Base-by-base conservation (phyloP, 2,888 invertebrate species). In the Hanleya hanleyi region DNA sequence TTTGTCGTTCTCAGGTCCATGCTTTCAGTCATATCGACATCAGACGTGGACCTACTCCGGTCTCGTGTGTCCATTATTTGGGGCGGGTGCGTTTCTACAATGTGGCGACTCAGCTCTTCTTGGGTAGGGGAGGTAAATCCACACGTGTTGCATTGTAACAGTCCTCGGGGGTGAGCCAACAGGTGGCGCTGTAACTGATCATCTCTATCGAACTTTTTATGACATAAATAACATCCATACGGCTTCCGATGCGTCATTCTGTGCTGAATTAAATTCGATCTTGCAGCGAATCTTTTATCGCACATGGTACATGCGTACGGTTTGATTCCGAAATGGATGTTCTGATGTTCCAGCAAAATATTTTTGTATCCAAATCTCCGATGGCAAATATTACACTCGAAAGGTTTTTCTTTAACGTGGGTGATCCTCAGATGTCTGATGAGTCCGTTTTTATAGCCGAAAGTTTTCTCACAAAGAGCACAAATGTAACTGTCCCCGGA, bases 291-390 rank as follows among this genome's bases (percentile, higher is more conserved):
- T 7, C 82, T 64, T 70, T 86, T 87, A 75, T 86, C 85, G 71
- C 87, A 87, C 71, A 84, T 70, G n/a, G 74, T 83, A 64, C 87
- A 87, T 26, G 85, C 85, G 69, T 87, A 87, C 1, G 87, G 87
- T 51, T 86, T 82, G 51, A 86, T 86, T 18, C 87, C 87, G 74
- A 83, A 87, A 77, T 87, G 87, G 32, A 87, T 82, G 70, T 87
- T 87, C 76, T 87, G 87, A 67, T 87, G 87, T 71, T 87, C 87
- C 77, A 86, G 75, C 70, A 87, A 71, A 57, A 86, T 87, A 76
- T 87, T 86, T 76, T 87, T 87, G 79, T 87, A 87, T 35, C 87
- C 87, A 69, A 87, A 87, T 35, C 85, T 69, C 3, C 81, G 70
- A 38, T 81, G 76, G 37, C 83, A 83, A 41, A 82, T 83, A 49